Conservation (phyloP, 2,888 invertebrate genomes). For the Morpho helenor region DNA sequence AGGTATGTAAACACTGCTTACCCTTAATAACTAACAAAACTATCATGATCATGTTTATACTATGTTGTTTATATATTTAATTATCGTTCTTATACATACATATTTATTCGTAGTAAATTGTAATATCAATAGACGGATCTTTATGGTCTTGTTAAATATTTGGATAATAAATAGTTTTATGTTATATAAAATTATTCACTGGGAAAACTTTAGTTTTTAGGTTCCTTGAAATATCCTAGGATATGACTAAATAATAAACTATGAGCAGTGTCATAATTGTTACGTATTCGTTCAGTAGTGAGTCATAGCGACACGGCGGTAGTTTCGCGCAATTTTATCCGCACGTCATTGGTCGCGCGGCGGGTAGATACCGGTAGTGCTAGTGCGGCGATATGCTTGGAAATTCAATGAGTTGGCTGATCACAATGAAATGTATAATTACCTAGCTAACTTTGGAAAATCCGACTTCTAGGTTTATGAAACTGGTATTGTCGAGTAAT, state of each 20-base stretch:
- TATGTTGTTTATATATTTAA: too few relatives aligned
- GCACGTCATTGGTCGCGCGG: slow-evolving; percentile 50
- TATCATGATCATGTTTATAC: too few relatives aligned
- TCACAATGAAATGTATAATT: slow-evolving; percentile 31
- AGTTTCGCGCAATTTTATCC: slow-evolving; percentile 71
- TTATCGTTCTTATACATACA: too few relatives aligned
- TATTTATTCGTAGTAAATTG: too few relatives aligned
- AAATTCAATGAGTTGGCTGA: slow-evolving; percentile 33
- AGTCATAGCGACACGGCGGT: slow-evolving; percentile 50
- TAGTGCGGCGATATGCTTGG: slow-evolving; percentile 28
- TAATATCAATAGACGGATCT: too few relatives aligned
- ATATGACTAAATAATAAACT: slow-evolving; percentile 10
- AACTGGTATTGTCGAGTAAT: slow-evolving; percentile 17
- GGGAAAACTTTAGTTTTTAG: not conserved
- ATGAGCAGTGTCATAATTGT: slow-evolving; percentile 36
- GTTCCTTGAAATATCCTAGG: not conserved
- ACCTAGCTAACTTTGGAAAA: slow-evolving; percentile 27
- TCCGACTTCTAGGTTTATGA: slow-evolving; percentile 21
- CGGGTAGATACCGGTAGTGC: slow-evolving; percentile 22
- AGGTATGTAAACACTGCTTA: slow-evolving; percentile 7
- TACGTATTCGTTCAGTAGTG: slow-evolving; percentile 48
- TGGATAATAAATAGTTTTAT: too few relatives aligned
- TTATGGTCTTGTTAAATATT: too few relatives aligned
- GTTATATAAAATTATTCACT: too few relatives aligned
- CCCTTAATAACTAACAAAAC: not conserved